A percentile compares a stretch with the other conserved stretches of the same genome.
Conservation (phyloP, 2,113 vertebrate species). For the Neogobius melanostomus region DNA sequence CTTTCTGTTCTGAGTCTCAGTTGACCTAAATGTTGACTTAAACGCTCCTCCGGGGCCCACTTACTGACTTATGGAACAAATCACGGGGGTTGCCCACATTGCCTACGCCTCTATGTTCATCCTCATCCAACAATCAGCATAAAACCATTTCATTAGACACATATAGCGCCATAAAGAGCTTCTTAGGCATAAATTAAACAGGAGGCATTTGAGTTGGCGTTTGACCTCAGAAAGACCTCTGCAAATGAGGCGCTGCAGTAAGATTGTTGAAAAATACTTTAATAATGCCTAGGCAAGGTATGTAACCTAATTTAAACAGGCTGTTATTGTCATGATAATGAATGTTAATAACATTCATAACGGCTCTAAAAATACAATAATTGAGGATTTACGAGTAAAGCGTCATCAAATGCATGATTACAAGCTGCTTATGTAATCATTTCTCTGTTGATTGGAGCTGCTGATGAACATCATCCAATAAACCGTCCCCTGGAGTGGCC, state of each 20-base stretch:
- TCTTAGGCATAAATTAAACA: too few species aligned
- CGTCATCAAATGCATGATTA: conserved; percentile 6
- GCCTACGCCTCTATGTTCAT: not conserved
- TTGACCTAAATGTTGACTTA: too few species aligned
- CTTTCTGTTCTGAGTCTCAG: too few species aligned
- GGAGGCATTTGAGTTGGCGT: not conserved
- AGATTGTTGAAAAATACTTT: not conserved
- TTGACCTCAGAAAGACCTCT: not conserved
- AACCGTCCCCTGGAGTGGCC: not conserved
- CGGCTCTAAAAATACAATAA: conserved; percentile 4
- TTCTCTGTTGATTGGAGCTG: conserved; percentile 6
- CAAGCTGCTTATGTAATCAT: not conserved
- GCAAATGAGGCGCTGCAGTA: not conserved
- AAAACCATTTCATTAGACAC: not conserved
- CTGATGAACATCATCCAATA: conserved; percentile 9
- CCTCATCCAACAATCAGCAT: not conserved
- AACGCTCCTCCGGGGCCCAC: too few species aligned
- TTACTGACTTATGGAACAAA: too few species aligned
- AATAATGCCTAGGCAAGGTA: not conserved
- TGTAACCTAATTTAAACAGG: not conserved
- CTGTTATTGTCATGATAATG: not conserved
- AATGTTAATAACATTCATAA: not conserved
- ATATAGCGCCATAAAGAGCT: too few species aligned
- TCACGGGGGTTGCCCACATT: not conserved
- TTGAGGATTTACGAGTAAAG: not conserved